These are phyloP conservation scores for Drosophila meridionalis DNA, from an alignment of 2,888 invertebrate species.

Conservation along the genomic window DNA sequence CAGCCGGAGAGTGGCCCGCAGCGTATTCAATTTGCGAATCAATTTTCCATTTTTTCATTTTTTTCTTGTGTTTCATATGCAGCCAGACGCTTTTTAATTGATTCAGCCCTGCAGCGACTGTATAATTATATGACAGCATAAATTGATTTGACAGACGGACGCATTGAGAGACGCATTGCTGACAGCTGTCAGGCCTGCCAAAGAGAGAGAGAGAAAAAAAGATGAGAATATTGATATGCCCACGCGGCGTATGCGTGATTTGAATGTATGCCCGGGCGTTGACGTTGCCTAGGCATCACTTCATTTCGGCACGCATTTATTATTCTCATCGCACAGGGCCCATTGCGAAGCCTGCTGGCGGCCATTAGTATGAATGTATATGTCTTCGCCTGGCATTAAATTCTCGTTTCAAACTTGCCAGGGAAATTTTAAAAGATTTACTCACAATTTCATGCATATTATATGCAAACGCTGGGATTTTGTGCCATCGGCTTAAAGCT, in stretches of 20 bases:
- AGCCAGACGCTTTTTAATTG: constrained; percentile 59
- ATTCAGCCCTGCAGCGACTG: constrained; percentile 49
- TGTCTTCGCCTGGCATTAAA: constrained; percentile 25
- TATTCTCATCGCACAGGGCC: constrained; percentile 35
- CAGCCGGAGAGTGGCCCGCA: not conserved
- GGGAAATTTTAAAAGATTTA: not conserved
- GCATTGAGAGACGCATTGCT: constrained; percentile 23
- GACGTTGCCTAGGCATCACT: constrained; percentile 56
- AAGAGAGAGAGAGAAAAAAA: constrained; percentile 1
- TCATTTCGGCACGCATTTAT: constrained; percentile 48
- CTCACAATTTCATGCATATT: not conserved
- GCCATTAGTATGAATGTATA: constrained; percentile 28
- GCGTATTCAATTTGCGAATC: constrained; percentile 31
- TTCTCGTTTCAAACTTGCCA: constrained; percentile 15
- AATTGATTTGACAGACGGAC: constrained; percentile 48
- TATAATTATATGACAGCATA: constrained; percentile 54
- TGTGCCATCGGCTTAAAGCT: constrained; percentile 8
- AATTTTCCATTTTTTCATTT: constrained; percentile 26
- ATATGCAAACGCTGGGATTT: not conserved
- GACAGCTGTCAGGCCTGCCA: constrained; percentile 57
- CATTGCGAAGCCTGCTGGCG: constrained; percentile 15
- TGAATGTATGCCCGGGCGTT: constrained; percentile 44
- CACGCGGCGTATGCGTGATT: constrained; percentile 74
- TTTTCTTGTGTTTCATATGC: constrained; percentile 1
- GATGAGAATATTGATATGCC: constrained; percentile 45